Conservation (phyloP, 2,888 invertebrate genomes). For the Ferdinandea cuprea region DNA sequence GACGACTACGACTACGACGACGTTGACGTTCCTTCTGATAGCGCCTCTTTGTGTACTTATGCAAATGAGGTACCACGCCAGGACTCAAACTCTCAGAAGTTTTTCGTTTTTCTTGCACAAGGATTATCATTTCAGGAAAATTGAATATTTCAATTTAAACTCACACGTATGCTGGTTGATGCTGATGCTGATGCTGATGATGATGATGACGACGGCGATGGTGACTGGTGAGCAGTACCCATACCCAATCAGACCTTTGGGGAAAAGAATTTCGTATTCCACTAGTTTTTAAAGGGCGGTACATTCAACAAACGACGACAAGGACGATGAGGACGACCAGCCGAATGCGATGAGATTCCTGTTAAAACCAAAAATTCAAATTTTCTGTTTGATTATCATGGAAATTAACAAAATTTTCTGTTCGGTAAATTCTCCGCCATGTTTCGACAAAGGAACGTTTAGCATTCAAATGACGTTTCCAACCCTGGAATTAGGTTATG, state of each 20-base stretch:
- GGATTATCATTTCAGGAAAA: slow-evolving; percentile 74
- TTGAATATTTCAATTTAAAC: slow-evolving; percentile 75
- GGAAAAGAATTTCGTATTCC: slow-evolving; percentile 51
- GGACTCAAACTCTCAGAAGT: slow-evolving; percentile 39
- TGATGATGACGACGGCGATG: not conserved
- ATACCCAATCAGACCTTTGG: not conserved
- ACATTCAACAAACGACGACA: slow-evolving; percentile 12
- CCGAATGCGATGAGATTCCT: slow-evolving; percentile 37
- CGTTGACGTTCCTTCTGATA: slow-evolving; percentile 28
- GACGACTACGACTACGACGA: not conserved
- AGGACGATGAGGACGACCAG: slow-evolving; percentile 1
- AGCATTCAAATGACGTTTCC: slow-evolving; percentile 70
- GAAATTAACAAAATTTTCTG: slow-evolving; percentile 74
- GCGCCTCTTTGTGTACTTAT: slow-evolving; percentile 72
- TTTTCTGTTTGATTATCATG: slow-evolving; percentile 75
- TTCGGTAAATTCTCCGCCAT: slow-evolving; percentile 55
- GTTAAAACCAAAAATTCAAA: slow-evolving; percentile 68
- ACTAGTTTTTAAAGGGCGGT: slow-evolving; percentile 19
- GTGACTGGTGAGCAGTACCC: not conserved
- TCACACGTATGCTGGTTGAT: slow-evolving; percentile 66
- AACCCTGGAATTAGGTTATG: slow-evolving; percentile 71
- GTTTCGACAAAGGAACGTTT: slow-evolving; percentile 46
- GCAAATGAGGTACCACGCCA: slow-evolving; percentile 69
- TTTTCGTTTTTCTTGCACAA: slow-evolving; percentile 39
- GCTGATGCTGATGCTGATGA: slow-evolving; percentile 28